Evolutionary conservation across 2,113 vertebrate genomes (phyloP).

Genomic region (Laticauda colubrina): DNA sequence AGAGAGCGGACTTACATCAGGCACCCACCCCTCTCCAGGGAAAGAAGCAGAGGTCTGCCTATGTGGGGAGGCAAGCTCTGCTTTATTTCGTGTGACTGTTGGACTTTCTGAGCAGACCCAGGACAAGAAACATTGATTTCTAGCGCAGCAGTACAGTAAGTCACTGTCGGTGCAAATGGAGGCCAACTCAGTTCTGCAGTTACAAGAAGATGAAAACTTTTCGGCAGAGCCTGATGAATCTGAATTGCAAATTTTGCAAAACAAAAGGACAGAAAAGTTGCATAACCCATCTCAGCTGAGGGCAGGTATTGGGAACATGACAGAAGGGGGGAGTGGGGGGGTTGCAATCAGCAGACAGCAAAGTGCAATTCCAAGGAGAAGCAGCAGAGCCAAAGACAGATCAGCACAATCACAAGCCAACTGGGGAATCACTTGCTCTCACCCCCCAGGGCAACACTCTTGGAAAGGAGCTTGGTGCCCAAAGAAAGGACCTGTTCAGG

Average conservation of each 20-base stretch:
- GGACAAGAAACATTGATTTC: neutral
- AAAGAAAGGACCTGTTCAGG: neutral
- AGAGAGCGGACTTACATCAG: neutral
- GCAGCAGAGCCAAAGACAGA: neutral
- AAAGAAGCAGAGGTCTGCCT: neutral
- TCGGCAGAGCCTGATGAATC: slow-evolving; percentile 39
- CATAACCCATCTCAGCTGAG: too few species aligned
- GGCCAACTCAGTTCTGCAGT: slow-evolving; percentile 36
- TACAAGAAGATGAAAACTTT: slow-evolving; percentile 56
- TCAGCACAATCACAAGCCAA: neutral
- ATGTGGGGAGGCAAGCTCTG: neutral
- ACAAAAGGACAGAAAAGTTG: neutral
- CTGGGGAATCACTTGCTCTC: neutral
- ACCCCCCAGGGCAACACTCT: neutral
- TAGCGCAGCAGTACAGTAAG: neutral
- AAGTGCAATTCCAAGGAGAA: neutral
- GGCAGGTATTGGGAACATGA: slow-evolving; percentile 26
- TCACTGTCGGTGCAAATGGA: neutral
- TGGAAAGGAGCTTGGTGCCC: neutral
- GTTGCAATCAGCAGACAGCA: neutral
- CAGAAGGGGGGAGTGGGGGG: neutral
- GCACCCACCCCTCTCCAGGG: neutral
- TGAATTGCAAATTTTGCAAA: slow-evolving; percentile 14
- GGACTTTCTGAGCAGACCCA: neutral
- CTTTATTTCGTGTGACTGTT: neutral